These are phyloP conservation scores for Leuciscus idus DNA, from an alignment of 2,113 vertebrate genomes.

Conservation along the genomic window DNA sequence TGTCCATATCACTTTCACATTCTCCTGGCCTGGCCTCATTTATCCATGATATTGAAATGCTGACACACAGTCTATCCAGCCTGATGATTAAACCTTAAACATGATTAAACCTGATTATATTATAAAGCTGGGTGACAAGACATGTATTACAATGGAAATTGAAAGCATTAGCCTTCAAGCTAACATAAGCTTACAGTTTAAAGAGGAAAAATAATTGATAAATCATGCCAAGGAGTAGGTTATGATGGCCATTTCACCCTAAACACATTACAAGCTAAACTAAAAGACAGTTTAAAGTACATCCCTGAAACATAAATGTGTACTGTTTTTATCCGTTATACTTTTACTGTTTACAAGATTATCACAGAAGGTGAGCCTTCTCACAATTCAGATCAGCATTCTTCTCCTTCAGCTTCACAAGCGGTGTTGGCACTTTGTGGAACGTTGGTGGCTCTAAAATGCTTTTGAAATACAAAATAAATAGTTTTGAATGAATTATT, in stretches of 20 bases:
- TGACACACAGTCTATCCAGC: not conserved
- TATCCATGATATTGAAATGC: not conserved
- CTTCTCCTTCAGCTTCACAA: not conserved
- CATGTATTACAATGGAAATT: not conserved
- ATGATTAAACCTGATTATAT: not conserved
- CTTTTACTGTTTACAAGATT: not conserved
- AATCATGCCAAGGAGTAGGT: not conserved
- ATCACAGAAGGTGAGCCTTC: not conserved
- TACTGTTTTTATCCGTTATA: not conserved
- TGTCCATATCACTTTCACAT: not conserved
- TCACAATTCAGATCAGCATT: not conserved
- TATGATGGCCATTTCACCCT: not conserved
- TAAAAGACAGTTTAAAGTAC: not conserved
- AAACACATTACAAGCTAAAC: not conserved
- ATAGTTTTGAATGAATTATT: too few relatives aligned
- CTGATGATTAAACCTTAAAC: not conserved
- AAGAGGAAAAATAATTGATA: not conserved
- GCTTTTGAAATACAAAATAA: too few relatives aligned
- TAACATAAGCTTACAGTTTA: not conserved
- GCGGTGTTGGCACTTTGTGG: not conserved
- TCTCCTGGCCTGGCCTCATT: not conserved
- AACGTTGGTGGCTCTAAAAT: not conserved
- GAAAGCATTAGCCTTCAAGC: not conserved
- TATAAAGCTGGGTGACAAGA: not conserved
- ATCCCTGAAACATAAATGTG: not conserved